Conservation (phyloP, 1,140 invertebrate genomes). For the Drosophila setifemur region DNA sequence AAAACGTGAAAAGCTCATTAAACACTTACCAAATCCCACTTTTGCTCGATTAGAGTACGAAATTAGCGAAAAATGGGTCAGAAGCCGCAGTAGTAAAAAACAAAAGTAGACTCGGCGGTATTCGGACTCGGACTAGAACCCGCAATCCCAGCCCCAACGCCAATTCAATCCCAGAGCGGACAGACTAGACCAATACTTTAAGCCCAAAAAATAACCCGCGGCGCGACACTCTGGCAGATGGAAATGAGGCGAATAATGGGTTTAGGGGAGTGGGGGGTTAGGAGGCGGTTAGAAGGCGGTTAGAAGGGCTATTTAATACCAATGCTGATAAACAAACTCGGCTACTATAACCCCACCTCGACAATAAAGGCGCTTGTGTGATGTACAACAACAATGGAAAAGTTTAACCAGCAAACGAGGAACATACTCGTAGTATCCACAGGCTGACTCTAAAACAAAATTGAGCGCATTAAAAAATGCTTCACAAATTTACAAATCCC, state of each 20-base stretch:
- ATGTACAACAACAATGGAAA: conserved; percentile 72
- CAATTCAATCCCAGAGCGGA: conserved; percentile 25
- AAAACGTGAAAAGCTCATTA: conserved; percentile 73
- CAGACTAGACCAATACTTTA: conserved; percentile 49
- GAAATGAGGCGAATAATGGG: conserved; percentile 27
- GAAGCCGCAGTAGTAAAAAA: conserved; percentile 6
- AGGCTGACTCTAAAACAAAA: conserved; percentile 56
- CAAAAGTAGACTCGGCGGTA: background rate
- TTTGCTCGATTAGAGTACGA: conserved; percentile 76
- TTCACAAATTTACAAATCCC: conserved; percentile 80
- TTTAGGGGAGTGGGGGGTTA: background rate
- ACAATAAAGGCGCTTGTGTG: conserved; percentile 80
- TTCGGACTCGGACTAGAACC: background rate
- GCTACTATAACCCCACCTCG: conserved; percentile 73
- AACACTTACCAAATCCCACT: conserved; percentile 77
- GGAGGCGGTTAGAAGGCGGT: too few species aligned
- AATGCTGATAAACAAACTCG: conserved; percentile 71
- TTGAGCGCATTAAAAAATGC: conserved; percentile 79
- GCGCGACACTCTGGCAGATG: conserved; percentile 44
- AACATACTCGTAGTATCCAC: background rate
- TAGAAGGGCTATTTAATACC: conserved; percentile 70
- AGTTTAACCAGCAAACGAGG: conserved; percentile 35
- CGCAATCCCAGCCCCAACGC: conserved; percentile 26
- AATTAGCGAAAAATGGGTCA: conserved; percentile 69
- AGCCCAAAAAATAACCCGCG: conserved; percentile 74